A percentile compares a stretch with the other conserved stretches of the same genome.
Conservation (phyloP, 2,888 invertebrate species). For the Adineta ricciae region DNA sequence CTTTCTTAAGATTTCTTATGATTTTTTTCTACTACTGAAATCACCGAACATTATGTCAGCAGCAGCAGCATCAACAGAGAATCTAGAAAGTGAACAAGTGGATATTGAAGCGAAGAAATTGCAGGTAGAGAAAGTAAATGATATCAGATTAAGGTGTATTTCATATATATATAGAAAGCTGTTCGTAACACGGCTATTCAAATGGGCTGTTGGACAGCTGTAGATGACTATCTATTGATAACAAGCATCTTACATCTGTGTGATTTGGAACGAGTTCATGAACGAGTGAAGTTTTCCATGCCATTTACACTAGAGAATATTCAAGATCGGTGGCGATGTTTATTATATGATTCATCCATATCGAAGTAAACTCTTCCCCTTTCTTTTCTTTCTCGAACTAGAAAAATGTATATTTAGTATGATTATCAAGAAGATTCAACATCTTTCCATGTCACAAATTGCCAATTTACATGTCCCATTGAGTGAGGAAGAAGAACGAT, state of each 20-base stretch:
- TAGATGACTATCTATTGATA: constrained; percentile 30
- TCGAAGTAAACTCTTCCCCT: constrained; percentile 17
- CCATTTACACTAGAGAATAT: constrained; percentile 24
- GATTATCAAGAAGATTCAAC: constrained; percentile 28
- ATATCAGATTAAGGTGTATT: not conserved
- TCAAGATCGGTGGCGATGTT: constrained; percentile 30
- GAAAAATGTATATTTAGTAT: constrained; percentile 14
- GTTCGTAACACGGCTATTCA: constrained; percentile 23
- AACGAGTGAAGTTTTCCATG: constrained; percentile 19
- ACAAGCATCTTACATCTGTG: constrained; percentile 23
- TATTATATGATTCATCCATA: constrained; percentile 27
- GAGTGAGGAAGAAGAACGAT: constrained; percentile 18
- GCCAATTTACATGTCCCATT: constrained; percentile 22
- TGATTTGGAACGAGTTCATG: constrained; percentile 23
- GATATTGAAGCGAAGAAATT: not conserved
- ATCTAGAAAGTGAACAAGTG: not conserved
- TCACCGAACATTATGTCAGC: not conserved
- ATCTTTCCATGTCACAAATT: constrained; percentile 23
- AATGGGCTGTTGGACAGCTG: constrained; percentile 33
- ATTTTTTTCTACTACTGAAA: no score
- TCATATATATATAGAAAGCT: not conserved
- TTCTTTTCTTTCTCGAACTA: no score
- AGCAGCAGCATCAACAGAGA: not conserved
- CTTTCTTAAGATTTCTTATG: not conserved
- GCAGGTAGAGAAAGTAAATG: not conserved